Percentiles rank a stretch among this genome's conserved stretches.
These are phyloP conservation scores for Coracias cyanogaster DNA, from an alignment of 2,797 vertebrate species.

Conservation along the genomic window DNA sequence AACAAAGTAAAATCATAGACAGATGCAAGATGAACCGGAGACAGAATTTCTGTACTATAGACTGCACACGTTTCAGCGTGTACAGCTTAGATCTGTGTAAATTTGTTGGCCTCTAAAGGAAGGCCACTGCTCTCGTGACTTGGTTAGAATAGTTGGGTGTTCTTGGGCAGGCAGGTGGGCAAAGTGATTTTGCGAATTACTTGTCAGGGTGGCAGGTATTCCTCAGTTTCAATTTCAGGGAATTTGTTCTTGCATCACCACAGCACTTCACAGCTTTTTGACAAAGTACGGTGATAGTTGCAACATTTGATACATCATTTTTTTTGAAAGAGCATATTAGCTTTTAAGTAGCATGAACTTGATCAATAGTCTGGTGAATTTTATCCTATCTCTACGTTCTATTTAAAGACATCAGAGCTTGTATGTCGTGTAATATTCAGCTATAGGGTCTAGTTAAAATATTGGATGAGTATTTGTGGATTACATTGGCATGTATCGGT, in stretches of 20 bases:
- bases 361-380: neutral
- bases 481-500: neutral
- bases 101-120: neutral
- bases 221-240: neutral
- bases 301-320: neutral
- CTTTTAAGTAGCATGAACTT: neutral
- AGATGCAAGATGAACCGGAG: neutral
- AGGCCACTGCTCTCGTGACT: neutral
- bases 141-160: neutral
- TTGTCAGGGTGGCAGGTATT: neutral
- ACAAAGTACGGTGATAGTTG: neutral
- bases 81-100: neutral
- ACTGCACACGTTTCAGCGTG: neutral
- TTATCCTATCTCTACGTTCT: neutral
- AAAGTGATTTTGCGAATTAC: neutral
- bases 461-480: neutral
- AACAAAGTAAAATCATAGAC: neutral
- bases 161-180: neutral
- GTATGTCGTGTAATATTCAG: neutral
- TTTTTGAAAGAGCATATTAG: neutral
- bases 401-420: neutral
- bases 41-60: neutral
- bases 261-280: conserved; percentile 10
- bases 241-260: neutral
- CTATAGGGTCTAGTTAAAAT: neutral